Conservation (phyloP, 2,113 vertebrate species). For the Aspiorhynchus laticeps region DNA sequence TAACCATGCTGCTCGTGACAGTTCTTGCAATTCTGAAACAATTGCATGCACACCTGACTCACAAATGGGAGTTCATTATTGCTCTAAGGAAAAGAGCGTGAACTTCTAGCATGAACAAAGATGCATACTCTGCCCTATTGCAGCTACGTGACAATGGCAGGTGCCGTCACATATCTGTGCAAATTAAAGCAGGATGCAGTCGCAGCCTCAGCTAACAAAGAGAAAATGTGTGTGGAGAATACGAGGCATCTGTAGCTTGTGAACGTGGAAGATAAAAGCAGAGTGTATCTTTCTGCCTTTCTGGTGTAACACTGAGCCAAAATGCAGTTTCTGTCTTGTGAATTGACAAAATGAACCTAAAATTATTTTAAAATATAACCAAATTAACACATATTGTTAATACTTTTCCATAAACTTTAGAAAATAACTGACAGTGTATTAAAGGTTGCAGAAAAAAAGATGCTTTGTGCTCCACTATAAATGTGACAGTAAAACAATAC, state of each 20-base stretch:
- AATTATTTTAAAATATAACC: background rate
- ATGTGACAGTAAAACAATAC: background rate
- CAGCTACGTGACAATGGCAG: background rate
- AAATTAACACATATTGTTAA: background rate
- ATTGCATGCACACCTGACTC: background rate
- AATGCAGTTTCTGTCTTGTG: background rate
- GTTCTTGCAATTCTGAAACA: background rate
- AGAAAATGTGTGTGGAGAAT: conserved; percentile 28
- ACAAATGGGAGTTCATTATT: background rate
- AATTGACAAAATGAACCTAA: background rate
- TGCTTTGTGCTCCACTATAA: background rate
- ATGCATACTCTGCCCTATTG: background rate
- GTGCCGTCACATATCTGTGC: conserved; percentile 9
- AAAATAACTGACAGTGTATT: background rate
- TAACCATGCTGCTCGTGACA: conserved; percentile 3
- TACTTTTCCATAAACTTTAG: background rate
- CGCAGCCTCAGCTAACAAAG: background rate
- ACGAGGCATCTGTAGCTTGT: conserved; percentile 17
- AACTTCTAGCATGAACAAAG: background rate
- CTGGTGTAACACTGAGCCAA: background rate
- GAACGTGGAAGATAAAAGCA: conserved; percentile 12
- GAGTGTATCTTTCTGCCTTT: background rate
- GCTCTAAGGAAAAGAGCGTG: background rate
- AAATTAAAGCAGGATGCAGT: conserved; percentile 24
- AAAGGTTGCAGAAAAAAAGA: background rate